Evolutionary conservation across 2,797 vertebrate genomes (phyloP).

Genomic region (Zalophus californianus): DNA sequence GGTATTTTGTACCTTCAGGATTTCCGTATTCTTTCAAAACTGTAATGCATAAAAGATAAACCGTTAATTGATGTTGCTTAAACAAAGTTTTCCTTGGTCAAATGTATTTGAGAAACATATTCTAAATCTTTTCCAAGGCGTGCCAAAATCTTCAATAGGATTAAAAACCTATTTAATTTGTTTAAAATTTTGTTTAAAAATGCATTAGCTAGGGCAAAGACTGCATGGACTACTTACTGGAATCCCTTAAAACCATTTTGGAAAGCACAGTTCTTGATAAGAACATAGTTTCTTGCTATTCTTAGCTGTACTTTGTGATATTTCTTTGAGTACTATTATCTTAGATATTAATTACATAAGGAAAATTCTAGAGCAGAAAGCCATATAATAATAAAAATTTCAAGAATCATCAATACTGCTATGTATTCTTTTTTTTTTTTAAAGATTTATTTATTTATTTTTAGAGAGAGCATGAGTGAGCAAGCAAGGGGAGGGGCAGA

Average conservation of each 20-base stretch:
- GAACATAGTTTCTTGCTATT: background rate
- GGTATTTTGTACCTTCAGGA: background rate
- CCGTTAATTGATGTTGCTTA: background rate
- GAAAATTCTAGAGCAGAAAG: slow-evolving; percentile 9
- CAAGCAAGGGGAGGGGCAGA: too few relatives aligned
- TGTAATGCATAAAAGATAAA: background rate
- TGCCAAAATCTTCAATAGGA: background rate
- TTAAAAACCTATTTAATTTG: background rate
- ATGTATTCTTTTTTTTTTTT: background rate
- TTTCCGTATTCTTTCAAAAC: background rate
- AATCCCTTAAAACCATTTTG: background rate
- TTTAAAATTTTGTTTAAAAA: background rate
- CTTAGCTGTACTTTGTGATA: background rate
- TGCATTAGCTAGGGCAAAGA: background rate
- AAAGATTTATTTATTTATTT: background rate
- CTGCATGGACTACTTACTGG: background rate
- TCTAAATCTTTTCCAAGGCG: background rate
- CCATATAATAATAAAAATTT: background rate
- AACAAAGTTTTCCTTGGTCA: background rate
- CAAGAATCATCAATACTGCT: background rate
- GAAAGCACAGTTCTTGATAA: background rate
- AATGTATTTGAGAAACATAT: background rate
- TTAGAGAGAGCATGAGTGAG: background rate
- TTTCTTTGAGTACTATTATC: background rate
- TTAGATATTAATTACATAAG: background rate